Conservation (phyloP, 2,797 vertebrate species). For the Lutjanus argentimaculatus region DNA sequence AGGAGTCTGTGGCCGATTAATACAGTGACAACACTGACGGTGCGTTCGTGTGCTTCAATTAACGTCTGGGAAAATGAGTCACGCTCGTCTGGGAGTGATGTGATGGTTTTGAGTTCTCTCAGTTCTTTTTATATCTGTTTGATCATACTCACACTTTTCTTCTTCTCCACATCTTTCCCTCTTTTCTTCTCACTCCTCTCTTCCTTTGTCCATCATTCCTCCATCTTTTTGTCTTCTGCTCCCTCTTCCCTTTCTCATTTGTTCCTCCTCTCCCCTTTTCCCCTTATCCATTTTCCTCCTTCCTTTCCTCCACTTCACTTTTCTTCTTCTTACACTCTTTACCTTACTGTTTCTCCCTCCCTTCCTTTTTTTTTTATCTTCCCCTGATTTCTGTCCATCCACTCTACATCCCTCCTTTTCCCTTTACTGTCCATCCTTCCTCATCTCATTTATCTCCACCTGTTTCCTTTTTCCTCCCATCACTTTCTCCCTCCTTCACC, state of each 20-base stretch:
- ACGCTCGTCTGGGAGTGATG: neutral
- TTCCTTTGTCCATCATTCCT: neutral
- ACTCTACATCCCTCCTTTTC: neutral
- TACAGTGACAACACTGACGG: neutral
- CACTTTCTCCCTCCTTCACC: neutral
- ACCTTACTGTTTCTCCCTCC: neutral
- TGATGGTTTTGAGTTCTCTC: neutral
- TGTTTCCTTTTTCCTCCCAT: neutral
- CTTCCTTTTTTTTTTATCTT: neutral
- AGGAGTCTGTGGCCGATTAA: neutral
- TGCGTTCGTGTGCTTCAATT: slow-evolving; percentile 34
- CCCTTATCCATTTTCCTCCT: too few species aligned
- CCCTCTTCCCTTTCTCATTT: neutral
- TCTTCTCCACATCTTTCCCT: neutral
- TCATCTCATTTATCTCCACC: too few species aligned
- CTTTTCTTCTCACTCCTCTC: too few species aligned
- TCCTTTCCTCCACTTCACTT: neutral
- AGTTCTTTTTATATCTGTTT: slow-evolving; percentile 7
- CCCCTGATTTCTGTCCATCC: too few species aligned
- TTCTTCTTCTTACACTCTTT: accelerated
- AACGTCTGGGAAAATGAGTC: slow-evolving; percentile 15
- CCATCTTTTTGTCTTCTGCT: neutral
- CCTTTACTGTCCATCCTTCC: too few species aligned
- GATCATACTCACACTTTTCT: neutral
- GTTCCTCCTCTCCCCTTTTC: neutral